Percentiles rank a stretch among this genome's conserved stretches.
These are phyloP conservation scores for Eueremaeus valkanovi DNA, from an alignment of 2,888 invertebrate species.

Conservation along the genomic window DNA sequence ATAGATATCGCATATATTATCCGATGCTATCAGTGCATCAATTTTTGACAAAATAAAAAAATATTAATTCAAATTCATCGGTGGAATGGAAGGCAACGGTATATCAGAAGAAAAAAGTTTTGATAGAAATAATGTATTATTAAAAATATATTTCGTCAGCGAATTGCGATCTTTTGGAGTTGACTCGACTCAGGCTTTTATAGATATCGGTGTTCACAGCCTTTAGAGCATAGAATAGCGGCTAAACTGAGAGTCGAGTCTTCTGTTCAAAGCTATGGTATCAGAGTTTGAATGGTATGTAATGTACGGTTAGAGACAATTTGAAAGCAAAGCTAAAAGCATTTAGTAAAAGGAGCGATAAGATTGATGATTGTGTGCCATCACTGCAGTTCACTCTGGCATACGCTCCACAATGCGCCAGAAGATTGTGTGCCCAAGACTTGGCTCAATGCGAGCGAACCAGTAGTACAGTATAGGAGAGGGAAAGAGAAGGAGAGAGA, in stretches of 20 bases:
- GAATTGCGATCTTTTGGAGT: not conserved
- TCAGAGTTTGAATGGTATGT: not conserved
- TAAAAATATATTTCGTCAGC: not conserved
- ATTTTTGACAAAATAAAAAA: not conserved
- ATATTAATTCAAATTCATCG: too few species aligned
- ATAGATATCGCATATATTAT: not conserved
- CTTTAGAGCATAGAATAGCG: not conserved
- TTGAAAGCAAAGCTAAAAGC: conserved; percentile 25
- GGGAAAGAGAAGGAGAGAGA: not conserved
- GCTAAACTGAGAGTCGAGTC: too few species aligned
- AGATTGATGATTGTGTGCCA: conserved; percentile 27
- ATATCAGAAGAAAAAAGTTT: not conserved
- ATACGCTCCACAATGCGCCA: not conserved
- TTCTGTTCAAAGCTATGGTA: too few species aligned
- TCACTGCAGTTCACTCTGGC: not conserved
- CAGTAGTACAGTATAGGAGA: not conserved
- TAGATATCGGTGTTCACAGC: too few species aligned
- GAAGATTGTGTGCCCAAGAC: not conserved
- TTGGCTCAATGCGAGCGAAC: not conserved
- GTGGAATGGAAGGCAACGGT: not conserved
- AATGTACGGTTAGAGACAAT: not conserved
- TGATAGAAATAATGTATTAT: not conserved
- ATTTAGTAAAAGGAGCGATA: conserved; percentile 16
- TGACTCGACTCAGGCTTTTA: not conserved
- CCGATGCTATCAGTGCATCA: not conserved